Conservation (phyloP, 2,797 vertebrate genomes). For the Potorous gilbertii region DNA sequence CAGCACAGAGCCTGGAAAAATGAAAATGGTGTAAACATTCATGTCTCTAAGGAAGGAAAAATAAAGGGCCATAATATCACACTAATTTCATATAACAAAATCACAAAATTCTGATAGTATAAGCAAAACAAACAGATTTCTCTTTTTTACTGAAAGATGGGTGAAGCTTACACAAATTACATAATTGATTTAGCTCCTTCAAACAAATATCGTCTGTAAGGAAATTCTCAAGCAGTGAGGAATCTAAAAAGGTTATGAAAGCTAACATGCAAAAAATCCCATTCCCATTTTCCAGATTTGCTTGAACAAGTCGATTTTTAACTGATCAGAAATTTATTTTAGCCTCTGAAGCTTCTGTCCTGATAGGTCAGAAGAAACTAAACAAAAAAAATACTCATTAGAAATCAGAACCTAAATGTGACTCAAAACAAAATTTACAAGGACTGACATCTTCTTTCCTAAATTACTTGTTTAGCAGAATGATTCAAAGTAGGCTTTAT, state of each 20-base stretch:
- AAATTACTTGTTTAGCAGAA: constrained; percentile 15
- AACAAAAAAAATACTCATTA: constrained; percentile 5
- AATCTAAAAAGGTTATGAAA: constrained; percentile 39
- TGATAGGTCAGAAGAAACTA: background rate
- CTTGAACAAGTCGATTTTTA: constrained; percentile 40
- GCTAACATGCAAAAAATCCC: constrained; percentile 31
- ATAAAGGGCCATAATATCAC: constrained; percentile 26
- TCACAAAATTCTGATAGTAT: constrained; percentile 28
- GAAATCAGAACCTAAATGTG: constrained; percentile 24
- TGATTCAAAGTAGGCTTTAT: constrained; percentile 36
- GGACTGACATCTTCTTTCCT: constrained; percentile 1
- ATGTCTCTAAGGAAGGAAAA: background rate
- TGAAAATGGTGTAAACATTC: background rate
- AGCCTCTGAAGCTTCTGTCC: constrained; percentile 2
- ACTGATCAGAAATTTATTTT: constrained; percentile 42
- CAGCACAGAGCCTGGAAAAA: background rate
- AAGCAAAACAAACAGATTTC: constrained; percentile 8
- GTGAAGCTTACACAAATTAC: constrained; percentile 7
- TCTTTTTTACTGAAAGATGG: background rate
- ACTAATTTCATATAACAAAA: constrained; percentile 56
- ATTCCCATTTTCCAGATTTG: constrained; percentile 35
- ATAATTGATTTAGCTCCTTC: background rate
- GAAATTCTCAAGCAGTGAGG: constrained; percentile 8
- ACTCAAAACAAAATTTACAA: constrained; percentile 52
- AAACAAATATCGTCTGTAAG: constrained; percentile 36